Percentiles rank a stretch among this genome's conserved stretches.
These are phyloP conservation scores for Leptinotarsa haldemani DNA, from an alignment of 2,888 invertebrate genomes.

Conservation along the genomic window DNA sequence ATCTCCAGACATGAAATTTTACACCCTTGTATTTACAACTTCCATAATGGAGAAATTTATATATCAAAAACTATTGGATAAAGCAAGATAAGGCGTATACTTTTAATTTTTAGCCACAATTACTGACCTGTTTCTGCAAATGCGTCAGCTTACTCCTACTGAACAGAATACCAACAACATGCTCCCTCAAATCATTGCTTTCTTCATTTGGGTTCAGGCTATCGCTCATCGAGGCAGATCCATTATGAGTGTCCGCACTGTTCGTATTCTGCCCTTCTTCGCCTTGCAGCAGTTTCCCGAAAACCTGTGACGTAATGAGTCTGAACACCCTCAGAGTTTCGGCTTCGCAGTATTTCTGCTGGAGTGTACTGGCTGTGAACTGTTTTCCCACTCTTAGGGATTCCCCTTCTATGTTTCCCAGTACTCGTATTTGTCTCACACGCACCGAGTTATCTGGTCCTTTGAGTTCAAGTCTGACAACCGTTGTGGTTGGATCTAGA, in stretches of 20 bases:
- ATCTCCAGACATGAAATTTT: no score
- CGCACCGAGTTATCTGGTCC: slow-evolving; percentile 92
- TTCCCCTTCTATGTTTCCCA: slow-evolving; percentile 74
- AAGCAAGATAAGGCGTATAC: no score
- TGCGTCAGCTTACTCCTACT: slow-evolving; percentile 93
- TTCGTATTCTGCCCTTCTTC: slow-evolving; percentile 65
- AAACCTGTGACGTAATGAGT: slow-evolving; percentile 91
- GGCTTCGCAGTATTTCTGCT: slow-evolving; percentile 88
- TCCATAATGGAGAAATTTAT: no score
- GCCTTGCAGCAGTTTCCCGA: slow-evolving; percentile 84
- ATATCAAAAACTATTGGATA: no score
- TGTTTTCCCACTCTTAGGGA: slow-evolving; percentile 68
- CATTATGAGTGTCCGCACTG: slow-evolving; percentile 50
- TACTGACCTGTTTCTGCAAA: slow-evolving; percentile 85
- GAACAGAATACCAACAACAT: slow-evolving; percentile 96
- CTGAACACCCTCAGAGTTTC: slow-evolving; percentile 94
- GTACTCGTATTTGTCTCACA: slow-evolving; percentile 82
- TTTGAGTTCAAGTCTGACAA: slow-evolving; percentile 85
- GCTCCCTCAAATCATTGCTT: slow-evolving; percentile 80
- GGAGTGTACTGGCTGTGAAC: slow-evolving; percentile 72
- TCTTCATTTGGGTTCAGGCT: slow-evolving; percentile 66
- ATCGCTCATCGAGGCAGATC: slow-evolving; percentile 59
- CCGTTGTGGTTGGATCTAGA: slow-evolving; percentile 63
- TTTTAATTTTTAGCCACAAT: no score
- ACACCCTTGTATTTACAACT: no score